Evolutionary conservation across 2,888 invertebrate genomes (phyloP).

Genomic region (Cartodere bifasciata): DNA sequence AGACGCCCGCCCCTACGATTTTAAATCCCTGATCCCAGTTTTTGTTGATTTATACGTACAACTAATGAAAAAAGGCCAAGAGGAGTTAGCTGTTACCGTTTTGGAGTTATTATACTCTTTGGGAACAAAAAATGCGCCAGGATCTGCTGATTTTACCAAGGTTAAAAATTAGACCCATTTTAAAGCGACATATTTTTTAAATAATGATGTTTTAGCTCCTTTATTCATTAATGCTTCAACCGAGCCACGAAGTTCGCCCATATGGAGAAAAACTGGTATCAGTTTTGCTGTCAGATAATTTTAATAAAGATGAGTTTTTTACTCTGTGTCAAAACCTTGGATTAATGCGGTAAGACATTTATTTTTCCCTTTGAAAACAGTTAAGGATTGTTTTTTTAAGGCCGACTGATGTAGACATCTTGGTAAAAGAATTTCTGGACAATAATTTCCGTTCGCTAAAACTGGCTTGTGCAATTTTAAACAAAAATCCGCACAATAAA

Average conservation of each 20-base stretch:
- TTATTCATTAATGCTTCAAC: neutral
- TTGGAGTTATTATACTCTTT: neutral
- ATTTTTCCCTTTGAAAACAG: neutral
- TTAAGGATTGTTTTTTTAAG: neutral
- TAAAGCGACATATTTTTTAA: neutral
- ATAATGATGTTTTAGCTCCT: neutral
- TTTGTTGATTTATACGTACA: neutral
- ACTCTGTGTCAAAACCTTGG: neutral
- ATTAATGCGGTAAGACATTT: neutral
- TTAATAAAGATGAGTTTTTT: neutral
- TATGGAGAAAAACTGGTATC: neutral
- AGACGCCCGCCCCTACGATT: neutral
- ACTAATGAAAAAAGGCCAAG: neutral
- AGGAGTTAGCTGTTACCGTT: neutral
- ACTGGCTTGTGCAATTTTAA: neutral
- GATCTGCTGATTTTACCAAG: neutral
- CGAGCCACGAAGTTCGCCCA: neutral
- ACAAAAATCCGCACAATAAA: neutral
- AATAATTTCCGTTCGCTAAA: neutral
- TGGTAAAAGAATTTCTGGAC: slow-evolving; percentile 1
- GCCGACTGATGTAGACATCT: neutral
- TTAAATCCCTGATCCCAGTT: neutral
- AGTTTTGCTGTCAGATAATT: neutral
- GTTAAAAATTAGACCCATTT: neutral
- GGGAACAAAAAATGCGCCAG: neutral